phyloP scores from a whole-genome alignment of 64 coral and sea anemone genomes.

The Exaiptasia diaphana region DNA sequence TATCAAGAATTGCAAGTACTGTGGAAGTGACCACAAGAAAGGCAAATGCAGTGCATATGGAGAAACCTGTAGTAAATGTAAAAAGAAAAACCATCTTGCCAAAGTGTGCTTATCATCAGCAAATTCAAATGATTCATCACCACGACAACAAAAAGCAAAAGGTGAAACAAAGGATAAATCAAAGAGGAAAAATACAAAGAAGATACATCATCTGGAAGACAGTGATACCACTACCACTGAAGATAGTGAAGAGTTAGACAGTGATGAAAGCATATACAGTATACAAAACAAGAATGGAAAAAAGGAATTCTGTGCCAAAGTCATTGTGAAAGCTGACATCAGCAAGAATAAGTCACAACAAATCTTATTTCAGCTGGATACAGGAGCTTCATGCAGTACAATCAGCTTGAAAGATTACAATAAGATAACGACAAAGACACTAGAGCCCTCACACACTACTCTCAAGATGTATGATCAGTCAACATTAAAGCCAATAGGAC shows the following conservation, averaged over 20 bases:
- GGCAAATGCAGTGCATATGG: constrained; percentile 53
- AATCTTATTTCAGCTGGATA: constrained; percentile 47
- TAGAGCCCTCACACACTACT: neutral
- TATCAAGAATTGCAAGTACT: constrained; percentile 34
- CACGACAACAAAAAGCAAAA: neutral
- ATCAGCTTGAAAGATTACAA: constrained; percentile 20
- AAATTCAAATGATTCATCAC: neutral
- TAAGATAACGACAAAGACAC: constrained; percentile 4
- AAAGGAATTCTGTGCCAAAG: constrained; percentile 14
- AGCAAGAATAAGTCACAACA: neutral
- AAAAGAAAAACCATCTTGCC: constrained; percentile 45
- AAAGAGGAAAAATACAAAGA: neutral
- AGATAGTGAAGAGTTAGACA: neutral
- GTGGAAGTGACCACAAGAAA: constrained; percentile 10
- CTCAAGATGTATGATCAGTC: constrained; percentile 37
- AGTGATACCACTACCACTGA: neutral
- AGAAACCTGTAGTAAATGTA: constrained; percentile 24
- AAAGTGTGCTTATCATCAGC: constrained; percentile 9
- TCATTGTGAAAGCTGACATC: neutral
- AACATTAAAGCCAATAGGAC: constrained; percentile 23
- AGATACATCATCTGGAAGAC: neutral
- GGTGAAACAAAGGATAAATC: neutral
- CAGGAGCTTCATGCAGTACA: constrained; percentile 47
- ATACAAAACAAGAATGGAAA: neutral
- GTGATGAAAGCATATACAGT: constrained; percentile 31